phyloP scores from a whole-genome alignment of 2,888 invertebrate species.

The Anticlea derivata region DNA sequence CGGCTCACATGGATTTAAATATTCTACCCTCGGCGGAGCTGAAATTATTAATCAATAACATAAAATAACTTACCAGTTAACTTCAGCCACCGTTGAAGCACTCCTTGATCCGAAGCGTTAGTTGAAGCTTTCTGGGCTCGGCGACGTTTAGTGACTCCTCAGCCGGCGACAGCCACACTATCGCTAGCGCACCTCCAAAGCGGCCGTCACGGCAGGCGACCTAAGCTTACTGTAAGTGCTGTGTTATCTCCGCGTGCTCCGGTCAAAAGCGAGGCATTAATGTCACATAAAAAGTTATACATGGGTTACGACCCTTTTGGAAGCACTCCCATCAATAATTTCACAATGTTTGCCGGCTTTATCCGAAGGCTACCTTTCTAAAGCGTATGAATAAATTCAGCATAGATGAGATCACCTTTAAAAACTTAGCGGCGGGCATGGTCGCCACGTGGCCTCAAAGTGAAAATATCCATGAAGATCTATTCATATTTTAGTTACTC shows the following conservation, averaged over 20 bases:
- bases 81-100: conserved; percentile 76
- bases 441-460: conserved; percentile 65
- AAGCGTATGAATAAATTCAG: conserved; percentile 67
- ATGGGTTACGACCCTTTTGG: conserved; percentile 72
- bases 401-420: conserved; percentile 53
- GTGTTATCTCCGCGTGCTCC: conserved; percentile 84
- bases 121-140: conserved; percentile 80
- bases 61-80: conserved; percentile 70
- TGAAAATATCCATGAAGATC: conserved; percentile 59
- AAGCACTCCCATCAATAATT: conserved; percentile 67
- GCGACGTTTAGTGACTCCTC: conserved; percentile 77
- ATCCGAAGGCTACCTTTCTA: conserved; percentile 66
- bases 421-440: conserved; percentile 72
- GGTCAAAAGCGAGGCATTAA: conserved; percentile 81
- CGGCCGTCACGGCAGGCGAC: conserved; percentile 72
- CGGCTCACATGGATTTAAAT: conserved; percentile 84
- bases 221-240: conserved; percentile 84
- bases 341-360: conserved; percentile 55
- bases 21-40: conserved; percentile 73
- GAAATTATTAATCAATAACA: conserved; percentile 66
- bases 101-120: conserved; percentile 81
- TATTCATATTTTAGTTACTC: conserved; percentile 65
- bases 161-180: conserved; percentile 71
- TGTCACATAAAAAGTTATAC: conserved; percentile 74
- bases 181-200: conserved; percentile 76